These are phyloP conservation scores for Spialia ferax DNA, from an alignment of 2,888 invertebrate genomes.

Conservation along the genomic window DNA sequence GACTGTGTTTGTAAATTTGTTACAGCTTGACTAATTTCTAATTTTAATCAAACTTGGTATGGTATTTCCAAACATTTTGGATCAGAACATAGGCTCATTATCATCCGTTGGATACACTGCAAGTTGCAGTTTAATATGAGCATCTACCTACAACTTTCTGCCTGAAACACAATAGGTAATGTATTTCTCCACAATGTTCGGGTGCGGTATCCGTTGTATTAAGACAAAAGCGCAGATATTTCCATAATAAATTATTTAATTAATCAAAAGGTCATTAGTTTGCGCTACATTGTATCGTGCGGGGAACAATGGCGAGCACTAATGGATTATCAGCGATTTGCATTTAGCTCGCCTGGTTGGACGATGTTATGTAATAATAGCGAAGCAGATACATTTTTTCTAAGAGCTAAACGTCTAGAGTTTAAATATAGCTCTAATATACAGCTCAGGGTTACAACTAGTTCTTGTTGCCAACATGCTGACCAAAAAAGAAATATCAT, in stretches of 20 bases:
- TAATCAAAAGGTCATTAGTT: conserved; percentile 50
- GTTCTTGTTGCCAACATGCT: too few species aligned
- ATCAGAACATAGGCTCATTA: too few species aligned
- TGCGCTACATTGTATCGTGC: conserved; percentile 45
- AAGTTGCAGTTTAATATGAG: too few species aligned
- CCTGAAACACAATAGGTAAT: not conserved
- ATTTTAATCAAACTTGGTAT: too few species aligned
- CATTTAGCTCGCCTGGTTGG: conserved; percentile 78
- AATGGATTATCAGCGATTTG: conserved; percentile 86
- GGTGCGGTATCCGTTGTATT: not conserved
- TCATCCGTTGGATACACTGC: too few species aligned
- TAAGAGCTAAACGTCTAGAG: too few species aligned
- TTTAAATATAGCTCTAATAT: too few species aligned
- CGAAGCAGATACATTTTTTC: not conserved
- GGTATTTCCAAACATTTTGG: too few species aligned
- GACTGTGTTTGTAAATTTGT: too few species aligned
- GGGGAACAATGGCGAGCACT: conserved; percentile 55
- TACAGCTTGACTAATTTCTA: too few species aligned
- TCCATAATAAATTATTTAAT: conserved; percentile 33
- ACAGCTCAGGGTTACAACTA: too few species aligned
- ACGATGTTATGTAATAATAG: conserved; percentile 55
- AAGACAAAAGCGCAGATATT: conserved; percentile 16
- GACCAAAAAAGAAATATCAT: too few species aligned
- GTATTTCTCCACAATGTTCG: not conserved
- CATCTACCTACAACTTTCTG: not conserved